Conservation (phyloP, 2,797 vertebrate genomes). For the Taeniopygia guttata region DNA sequence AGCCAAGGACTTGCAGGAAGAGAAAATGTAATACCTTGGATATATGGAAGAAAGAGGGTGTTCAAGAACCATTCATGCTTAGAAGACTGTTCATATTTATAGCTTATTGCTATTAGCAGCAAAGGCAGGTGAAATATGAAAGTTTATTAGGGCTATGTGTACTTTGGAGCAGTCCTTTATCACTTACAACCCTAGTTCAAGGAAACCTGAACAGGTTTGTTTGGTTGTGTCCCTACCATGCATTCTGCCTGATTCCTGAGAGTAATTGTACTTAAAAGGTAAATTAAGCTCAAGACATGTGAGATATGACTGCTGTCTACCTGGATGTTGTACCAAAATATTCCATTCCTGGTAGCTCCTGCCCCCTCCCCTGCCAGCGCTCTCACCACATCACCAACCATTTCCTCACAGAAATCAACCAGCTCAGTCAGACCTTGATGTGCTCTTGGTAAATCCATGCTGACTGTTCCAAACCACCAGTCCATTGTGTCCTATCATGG, state of each 20-base stretch:
- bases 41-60: neutral
- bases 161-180: slow-evolving; percentile 6
- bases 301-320: neutral
- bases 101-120: neutral
- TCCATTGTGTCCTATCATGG: neutral
- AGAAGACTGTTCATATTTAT: neutral
- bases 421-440: neutral
- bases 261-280: neutral
- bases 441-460: neutral
- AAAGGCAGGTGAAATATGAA: neutral
- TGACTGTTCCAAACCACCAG: neutral
- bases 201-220: neutral
- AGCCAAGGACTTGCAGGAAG: neutral
- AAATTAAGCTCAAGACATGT: neutral
- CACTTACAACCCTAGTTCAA: neutral
- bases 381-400: rapidly evolving
- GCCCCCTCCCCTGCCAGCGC: neutral
- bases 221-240: neutral
- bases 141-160: neutral
- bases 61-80: neutral
- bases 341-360: neutral
- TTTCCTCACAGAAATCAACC: neutral
- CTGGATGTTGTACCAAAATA: neutral
- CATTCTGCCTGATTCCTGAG: neutral
- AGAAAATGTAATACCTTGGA: neutral